phyloP scores from a whole-genome alignment of 2,113 vertebrate genomes.

The Baryphthengus martii region DNA sequence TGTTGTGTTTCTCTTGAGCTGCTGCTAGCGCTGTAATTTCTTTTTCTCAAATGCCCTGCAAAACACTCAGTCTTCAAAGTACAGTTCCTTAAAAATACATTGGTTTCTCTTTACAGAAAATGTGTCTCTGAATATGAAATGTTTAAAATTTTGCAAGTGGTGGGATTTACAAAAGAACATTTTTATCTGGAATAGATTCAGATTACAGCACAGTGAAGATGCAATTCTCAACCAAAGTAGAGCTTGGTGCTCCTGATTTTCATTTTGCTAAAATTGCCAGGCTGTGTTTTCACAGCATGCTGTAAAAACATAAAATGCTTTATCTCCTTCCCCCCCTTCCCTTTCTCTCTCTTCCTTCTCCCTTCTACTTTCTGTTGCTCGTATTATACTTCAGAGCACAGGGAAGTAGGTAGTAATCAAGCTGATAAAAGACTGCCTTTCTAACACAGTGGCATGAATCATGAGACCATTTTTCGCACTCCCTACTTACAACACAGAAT shows the following conservation, averaged over 20 bases:
- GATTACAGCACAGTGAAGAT: background rate
- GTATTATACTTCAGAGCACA: background rate
- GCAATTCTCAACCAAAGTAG: background rate
- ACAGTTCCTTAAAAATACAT: constrained; percentile 17
- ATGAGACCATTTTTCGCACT: background rate
- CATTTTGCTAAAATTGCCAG: background rate
- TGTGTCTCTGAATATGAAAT: constrained; percentile 16
- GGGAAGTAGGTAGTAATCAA: background rate
- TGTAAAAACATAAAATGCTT: background rate
- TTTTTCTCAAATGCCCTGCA: constrained; percentile 25
- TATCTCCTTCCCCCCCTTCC: background rate
- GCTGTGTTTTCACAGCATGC: background rate
- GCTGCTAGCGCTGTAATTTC: constrained; percentile 27
- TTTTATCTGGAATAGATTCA: background rate
- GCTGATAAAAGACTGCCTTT: background rate
- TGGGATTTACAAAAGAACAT: background rate
- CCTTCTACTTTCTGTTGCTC: background rate
- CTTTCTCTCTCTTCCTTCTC: background rate
- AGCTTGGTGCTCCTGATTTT: background rate
- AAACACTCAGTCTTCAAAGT: constrained; percentile 37
- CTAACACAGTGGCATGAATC: background rate
- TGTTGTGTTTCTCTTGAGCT: constrained; percentile 47
- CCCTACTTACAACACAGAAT: background rate
- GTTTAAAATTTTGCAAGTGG: constrained; percentile 9
- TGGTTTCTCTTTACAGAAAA: constrained; percentile 13